Evolutionary conservation across 2,888 invertebrate species (phyloP).

Genomic region (Rhaphigaster nebulosa): DNA sequence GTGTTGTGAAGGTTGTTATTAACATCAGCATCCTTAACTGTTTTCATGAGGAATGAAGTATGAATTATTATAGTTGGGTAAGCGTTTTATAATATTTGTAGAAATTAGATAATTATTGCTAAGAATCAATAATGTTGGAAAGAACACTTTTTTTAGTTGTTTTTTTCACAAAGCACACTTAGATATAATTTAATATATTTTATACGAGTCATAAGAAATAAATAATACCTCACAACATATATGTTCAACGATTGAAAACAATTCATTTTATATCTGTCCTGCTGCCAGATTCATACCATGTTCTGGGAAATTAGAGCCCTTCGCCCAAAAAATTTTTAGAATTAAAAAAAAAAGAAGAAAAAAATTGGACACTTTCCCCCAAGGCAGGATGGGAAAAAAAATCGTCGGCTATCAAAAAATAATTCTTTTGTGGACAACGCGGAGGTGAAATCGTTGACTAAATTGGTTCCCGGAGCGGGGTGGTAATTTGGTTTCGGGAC

Average conservation of each 20-base stretch:
- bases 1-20: no score
- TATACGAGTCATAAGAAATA: background rate
- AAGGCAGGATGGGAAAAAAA: background rate
- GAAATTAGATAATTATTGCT: no score
- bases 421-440: conserved; percentile 23
- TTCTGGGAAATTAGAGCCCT: background rate
- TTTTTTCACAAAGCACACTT: no score
- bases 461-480: background rate
- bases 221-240: background rate
- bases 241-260: background rate
- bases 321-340: background rate
- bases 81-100: no score
- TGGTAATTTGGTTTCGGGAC: background rate
- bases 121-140: no score
- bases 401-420: conserved; percentile 27
- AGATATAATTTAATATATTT: no score
- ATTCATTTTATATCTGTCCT: background rate
- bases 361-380: conserved; percentile 5
- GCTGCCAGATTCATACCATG: background rate
- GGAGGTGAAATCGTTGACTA: conserved; percentile 12
- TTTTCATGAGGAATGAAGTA: no score
- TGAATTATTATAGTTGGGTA: no score
- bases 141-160: no score
- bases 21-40: no score
- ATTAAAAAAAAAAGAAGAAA: background rate